These are phyloP conservation scores for Gisinianus flammeolus DNA, from an alignment of 2,888 invertebrate species.

Conservation along the genomic window DNA sequence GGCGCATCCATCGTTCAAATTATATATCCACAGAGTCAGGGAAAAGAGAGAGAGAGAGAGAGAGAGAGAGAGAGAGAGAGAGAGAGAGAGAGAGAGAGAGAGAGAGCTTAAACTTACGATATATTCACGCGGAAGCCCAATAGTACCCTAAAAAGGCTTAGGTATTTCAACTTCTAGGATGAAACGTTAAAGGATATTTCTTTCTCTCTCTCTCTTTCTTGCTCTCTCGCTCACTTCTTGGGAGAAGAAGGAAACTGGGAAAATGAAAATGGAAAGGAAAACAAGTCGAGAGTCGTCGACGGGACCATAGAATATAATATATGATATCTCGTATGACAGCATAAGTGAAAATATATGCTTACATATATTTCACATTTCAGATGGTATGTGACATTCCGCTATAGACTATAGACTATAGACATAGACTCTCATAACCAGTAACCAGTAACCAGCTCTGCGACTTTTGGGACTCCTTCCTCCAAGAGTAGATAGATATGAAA, in stretches of 20 bases:
- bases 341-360: constrained; percentile 44
- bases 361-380: constrained; percentile 18
- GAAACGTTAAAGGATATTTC: neutral
- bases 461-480: neutral
- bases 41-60: neutral
- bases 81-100: neutral
- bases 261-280: neutral
- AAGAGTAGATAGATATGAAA: too few species aligned
- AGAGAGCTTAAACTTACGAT: neutral
- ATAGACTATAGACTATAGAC: neutral
- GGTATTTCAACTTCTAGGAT: neutral
- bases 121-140: neutral
- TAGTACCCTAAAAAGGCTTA: neutral
- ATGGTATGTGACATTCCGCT: constrained; percentile 30
- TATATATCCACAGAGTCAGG: constrained; percentile 39
- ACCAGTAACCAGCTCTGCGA: constrained; percentile 1
- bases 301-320: constrained; percentile 33
- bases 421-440: neutral
- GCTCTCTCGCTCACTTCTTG: neutral
- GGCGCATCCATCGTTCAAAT: constrained; percentile 51
- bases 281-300: constrained; percentile 5
- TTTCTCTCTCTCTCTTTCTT: neutral
- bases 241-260: neutral
- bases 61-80: neutral
- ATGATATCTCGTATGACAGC: constrained; percentile 35